Conservation (phyloP, 2,888 invertebrate genomes). For the Acleris sparsana region DNA sequence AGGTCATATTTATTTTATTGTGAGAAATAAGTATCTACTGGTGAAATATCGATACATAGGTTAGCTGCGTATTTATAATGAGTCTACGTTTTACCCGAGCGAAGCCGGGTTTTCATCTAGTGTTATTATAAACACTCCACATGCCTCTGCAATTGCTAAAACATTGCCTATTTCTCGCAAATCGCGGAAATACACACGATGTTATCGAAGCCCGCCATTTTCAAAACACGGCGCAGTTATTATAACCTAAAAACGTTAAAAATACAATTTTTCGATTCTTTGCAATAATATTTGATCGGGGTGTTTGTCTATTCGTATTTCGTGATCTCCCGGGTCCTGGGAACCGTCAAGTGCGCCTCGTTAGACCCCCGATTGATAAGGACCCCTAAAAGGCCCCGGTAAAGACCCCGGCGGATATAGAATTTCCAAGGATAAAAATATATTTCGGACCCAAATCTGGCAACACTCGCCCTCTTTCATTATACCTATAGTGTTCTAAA, state of each 20-base stretch:
- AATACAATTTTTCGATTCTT: background rate
- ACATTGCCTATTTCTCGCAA: too few species aligned
- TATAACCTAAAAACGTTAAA: background rate
- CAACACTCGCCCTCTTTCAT: background rate
- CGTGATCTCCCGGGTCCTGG: slow-evolving; percentile 1
- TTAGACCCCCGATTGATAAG: slow-evolving; percentile 60
- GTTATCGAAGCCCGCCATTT: too few species aligned
- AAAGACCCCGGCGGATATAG: slow-evolving; percentile 36
- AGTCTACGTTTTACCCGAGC: too few species aligned
- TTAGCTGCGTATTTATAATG: too few species aligned
- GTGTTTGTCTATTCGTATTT: slow-evolving; percentile 1
- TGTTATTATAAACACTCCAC: too few species aligned
- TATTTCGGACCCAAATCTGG: slow-evolving; percentile 36
- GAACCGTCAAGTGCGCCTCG: slow-evolving; percentile 26
- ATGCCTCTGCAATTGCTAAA: too few species aligned
- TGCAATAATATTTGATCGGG: background rate
- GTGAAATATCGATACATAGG: too few species aligned
- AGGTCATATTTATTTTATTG: too few species aligned
- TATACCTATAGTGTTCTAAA: background rate
- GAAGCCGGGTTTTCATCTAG: too few species aligned
- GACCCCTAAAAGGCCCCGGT: slow-evolving; percentile 47
- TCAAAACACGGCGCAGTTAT: too few species aligned
- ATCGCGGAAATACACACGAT: too few species aligned
- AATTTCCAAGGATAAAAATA: slow-evolving; percentile 43
- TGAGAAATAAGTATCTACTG: too few species aligned